Percentiles rank a stretch among this genome's conserved stretches.
These are phyloP conservation scores for Gandaritis pyraliata DNA, from an alignment of 2,888 invertebrate genomes.

Conservation along the genomic window DNA sequence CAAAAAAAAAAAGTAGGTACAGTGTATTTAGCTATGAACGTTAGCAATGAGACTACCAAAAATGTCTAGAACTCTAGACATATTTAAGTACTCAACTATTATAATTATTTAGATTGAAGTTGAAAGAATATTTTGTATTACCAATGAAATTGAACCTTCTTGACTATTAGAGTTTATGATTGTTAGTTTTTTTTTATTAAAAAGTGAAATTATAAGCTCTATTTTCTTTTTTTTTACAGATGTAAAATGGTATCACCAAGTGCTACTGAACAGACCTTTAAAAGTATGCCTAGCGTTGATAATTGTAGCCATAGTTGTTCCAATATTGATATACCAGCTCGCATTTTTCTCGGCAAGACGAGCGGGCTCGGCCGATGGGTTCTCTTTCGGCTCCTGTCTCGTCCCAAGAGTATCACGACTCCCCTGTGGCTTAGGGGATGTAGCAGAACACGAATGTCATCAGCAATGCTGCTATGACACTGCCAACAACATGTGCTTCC, in stretches of 20 bases:
- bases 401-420: conserved; percentile 60
- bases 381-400: conserved; percentile 71
- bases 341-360: conserved; percentile 57
- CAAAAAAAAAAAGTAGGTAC: no score
- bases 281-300: conserved; percentile 57
- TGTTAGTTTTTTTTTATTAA: no score
- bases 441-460: conserved; percentile 65
- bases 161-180: no score
- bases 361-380: conserved; percentile 64
- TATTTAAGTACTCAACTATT: no score
- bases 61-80: no score
- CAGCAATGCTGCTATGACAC: conserved; percentile 81
- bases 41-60: no score
- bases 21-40: no score
- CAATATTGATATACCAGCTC: conserved; percentile 66
- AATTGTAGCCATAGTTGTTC: conserved; percentile 56
- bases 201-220: no score
- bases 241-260: conserved; percentile 67
- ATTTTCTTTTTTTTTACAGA: conserved; percentile 57
- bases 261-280: conserved; percentile 68
- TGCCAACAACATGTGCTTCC: conserved; percentile 72
- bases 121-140: no score
- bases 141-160: no score
- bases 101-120: no score
- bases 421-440: conserved; percentile 65